A percentile compares a stretch with the other conserved stretches of the same genome.
phyloP scores from a whole-genome alignment of 2,113 vertebrate species.

The Oostethus manadensis region DNA sequence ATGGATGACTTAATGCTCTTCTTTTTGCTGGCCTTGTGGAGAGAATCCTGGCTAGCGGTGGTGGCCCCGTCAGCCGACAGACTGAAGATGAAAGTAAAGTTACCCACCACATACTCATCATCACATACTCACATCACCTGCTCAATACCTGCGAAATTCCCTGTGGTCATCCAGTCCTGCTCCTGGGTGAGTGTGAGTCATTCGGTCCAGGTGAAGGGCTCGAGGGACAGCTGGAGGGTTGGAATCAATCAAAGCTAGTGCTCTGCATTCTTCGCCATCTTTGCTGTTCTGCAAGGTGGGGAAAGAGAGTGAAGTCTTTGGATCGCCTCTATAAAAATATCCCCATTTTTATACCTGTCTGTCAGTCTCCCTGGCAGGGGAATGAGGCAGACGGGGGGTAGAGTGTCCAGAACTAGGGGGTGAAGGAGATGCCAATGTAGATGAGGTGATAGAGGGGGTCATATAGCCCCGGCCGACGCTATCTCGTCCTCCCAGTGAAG shows the following conservation, averaged over 20 bases:
- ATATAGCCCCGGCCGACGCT: conserved; percentile 76
- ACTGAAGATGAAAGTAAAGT: conserved; percentile 41
- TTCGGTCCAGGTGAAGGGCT: conserved; percentile 81
- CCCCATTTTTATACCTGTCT: conserved; percentile 63
- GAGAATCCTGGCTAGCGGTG: conserved; percentile 82
- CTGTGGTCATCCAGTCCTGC: conserved; percentile 82
- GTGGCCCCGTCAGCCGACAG: conserved; percentile 74
- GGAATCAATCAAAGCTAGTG: conserved; percentile 81
- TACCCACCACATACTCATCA: too few species aligned
- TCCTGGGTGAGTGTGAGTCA: conserved; percentile 86
- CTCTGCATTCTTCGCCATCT: conserved; percentile 79
- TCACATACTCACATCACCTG: too few species aligned
- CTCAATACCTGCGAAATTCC: conserved; percentile 78
- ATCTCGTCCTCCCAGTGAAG: conserved; percentile 69
- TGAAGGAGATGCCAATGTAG: conserved; percentile 84
- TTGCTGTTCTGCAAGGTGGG: conserved; percentile 77
- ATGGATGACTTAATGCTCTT: conserved; percentile 95
- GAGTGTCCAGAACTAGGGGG: conserved; percentile 89
- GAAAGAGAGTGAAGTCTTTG: not conserved
- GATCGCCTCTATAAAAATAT: not conserved
- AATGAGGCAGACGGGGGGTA: conserved; percentile 83
- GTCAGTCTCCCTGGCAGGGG: conserved; percentile 82
- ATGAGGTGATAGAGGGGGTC: conserved; percentile 85
- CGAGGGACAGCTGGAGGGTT: conserved; percentile 81
- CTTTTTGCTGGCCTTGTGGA: conserved; percentile 91